Conservation (phyloP, 2,113 vertebrate species). For the Girardinichthys multiradiatus region DNA sequence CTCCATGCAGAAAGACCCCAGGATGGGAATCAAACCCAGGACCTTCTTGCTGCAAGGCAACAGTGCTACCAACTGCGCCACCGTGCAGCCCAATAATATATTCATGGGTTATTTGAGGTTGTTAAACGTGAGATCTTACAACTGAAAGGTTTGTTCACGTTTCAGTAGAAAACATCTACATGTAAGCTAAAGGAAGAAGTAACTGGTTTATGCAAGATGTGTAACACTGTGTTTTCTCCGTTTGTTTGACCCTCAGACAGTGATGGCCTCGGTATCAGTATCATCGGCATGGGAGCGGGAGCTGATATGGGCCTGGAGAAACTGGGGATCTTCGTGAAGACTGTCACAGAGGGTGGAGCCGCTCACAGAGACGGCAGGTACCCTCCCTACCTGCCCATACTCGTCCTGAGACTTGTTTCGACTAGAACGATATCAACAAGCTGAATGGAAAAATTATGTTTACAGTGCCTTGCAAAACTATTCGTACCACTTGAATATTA, state of each 20-base stretch:
- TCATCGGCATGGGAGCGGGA: slow-evolving; percentile 96
- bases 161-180: background rate
- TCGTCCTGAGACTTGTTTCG: background rate
- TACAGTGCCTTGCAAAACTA: background rate
- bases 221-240: background rate
- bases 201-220: background rate
- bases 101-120: background rate
- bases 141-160: no score
- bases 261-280: slow-evolving; percentile 94
- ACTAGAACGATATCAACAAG: background rate
- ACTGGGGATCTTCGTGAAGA: slow-evolving; percentile 97
- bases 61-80: no score
- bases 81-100: no score
- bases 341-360: slow-evolving; percentile 91
- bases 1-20: no score
- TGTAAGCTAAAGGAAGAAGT: background rate
- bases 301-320: slow-evolving; percentile 98
- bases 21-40: no score
- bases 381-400: background rate
- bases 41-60: no score
- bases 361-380: slow-evolving; percentile 92
- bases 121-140: no score
- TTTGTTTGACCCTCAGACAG: slow-evolving; percentile 78
- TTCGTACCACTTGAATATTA: background rate
- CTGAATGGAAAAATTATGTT: background rate